Conservation (phyloP, 2,888 invertebrate species). For the Oeneis ivallda region DNA sequence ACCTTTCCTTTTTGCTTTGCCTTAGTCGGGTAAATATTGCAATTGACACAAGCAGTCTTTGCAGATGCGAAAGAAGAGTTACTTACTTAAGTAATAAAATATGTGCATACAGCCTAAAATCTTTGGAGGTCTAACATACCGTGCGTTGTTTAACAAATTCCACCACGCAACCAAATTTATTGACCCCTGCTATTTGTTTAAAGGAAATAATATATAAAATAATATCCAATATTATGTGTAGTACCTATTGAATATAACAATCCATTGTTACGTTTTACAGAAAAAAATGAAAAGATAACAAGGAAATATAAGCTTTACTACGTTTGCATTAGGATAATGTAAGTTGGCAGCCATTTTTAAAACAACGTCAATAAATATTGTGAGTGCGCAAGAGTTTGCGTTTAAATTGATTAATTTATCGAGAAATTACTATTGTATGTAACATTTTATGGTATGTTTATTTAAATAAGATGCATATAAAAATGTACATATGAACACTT, state of each 20-base stretch:
- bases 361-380: slow-evolving; percentile 49
- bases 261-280: slow-evolving; percentile 34
- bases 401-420: slow-evolving; percentile 61
- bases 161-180: slow-evolving; percentile 52
- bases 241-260: slow-evolving; percentile 23
- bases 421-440: slow-evolving; percentile 27
- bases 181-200: slow-evolving; percentile 40
- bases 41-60: no score
- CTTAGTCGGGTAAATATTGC: no score
- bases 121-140: slow-evolving; percentile 20
- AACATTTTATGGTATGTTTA: slow-evolving; percentile 29
- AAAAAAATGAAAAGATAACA: slow-evolving; percentile 41
- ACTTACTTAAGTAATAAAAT: no score
- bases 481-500: slow-evolving; percentile 1
- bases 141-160: slow-evolving; percentile 34
- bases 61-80: no score
- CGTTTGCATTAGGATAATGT: neutral
- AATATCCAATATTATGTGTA: slow-evolving; percentile 13
- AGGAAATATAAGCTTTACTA: slow-evolving; percentile 12
- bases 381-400: slow-evolving; percentile 42
- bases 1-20: no score
- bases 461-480: slow-evolving; percentile 24
- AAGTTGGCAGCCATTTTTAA: slow-evolving; percentile 31
- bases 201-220: slow-evolving; percentile 35
- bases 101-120: slow-evolving; percentile 34